Conservation (phyloP, 2,888 invertebrate genomes). For the Priocnemis perturbator region DNA sequence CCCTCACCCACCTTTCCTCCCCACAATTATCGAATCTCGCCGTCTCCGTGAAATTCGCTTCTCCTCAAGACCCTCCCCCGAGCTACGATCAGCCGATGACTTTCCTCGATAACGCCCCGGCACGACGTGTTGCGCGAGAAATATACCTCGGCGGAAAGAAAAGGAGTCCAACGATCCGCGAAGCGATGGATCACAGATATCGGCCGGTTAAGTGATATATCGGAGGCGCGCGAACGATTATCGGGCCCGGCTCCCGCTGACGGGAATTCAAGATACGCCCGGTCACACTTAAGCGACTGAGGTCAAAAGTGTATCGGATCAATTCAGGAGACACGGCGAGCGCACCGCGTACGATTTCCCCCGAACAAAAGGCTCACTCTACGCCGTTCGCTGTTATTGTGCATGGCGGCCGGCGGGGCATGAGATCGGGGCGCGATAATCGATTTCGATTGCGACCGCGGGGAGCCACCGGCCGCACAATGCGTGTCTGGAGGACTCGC, state of each 20-base stretch:
- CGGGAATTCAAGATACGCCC: not conserved
- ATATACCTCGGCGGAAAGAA: no score
- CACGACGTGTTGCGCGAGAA: no score
- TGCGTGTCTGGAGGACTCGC: slow-evolving; percentile 9
- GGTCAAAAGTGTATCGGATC: slow-evolving; percentile 32
- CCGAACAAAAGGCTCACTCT: slow-evolving; percentile 30
- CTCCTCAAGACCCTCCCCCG: no score
- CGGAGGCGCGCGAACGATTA: no score
- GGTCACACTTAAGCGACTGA: slow-evolving; percentile 11
- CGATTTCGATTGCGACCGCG: slow-evolving; percentile 24
- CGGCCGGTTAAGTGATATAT: no score
- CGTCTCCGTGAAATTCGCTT: no score
- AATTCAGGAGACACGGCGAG: slow-evolving; percentile 15
- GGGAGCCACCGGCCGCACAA: slow-evolving; percentile 31
- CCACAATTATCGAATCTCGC: no score
- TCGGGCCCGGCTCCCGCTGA: not conserved
- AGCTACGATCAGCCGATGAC: no score
- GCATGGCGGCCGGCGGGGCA: slow-evolving; percentile 7
- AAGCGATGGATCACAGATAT: no score
- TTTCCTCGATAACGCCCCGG: no score
- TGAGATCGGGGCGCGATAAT: slow-evolving; percentile 41
- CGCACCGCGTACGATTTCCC: slow-evolving; percentile 5
- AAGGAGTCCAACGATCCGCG: no score
- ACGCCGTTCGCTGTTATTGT: slow-evolving; percentile 12
- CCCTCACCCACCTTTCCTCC: no score